Evolutionary conservation across 2,113 vertebrate species (phyloP), one percentile per base, ranked within the genome.

Genomic region (Siniperca knerii): DNA sequence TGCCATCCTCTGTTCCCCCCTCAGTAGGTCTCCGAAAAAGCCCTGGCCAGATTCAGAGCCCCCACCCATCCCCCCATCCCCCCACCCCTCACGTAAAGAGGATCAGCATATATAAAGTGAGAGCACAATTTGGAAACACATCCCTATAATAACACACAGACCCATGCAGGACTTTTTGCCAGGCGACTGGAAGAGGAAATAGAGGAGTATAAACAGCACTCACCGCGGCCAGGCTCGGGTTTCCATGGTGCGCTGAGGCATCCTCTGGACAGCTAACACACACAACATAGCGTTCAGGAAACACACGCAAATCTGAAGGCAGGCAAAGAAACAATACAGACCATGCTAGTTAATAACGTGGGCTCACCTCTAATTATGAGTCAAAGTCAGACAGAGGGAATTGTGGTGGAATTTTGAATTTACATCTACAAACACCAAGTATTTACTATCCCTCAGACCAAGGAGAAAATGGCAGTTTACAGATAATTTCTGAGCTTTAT

Each of bases 281-380:
- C 91, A 99, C 97, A 20, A 98, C 96, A 88, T 97, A 97, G 85
- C 95, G 96, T 50, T 98, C 97, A 58, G 98, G 98, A 94, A 98
- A 98, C 83, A 98, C 92, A 88, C 94, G 94, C 76, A 99, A 92
- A 15, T 97, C 98, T 99, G 88, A 75, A 84, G 76, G 78, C 80
- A 79, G 78, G 77, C 66, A 75, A 87, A 54, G 72, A 90, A 86
- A 90, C 92, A 91, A 88, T 90, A 89, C 72, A 91, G 86, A 89
- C 74, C 77, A 72, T 50, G 85, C 66, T 77, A 78, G 86, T 93
- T 93, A 93, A 93, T 92, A 92, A 87, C 33, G 46, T 77, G 72
- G 87, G 69, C 82, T 86, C 87, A 86, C 81, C 81, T 92, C 86
- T 87, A 89, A 92, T 92, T 90, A 82, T 75, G 52, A 90, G 85